Evolutionary conservation across 2,888 invertebrate species (phyloP).

Genomic region (Euplagia quadripunctaria): DNA sequence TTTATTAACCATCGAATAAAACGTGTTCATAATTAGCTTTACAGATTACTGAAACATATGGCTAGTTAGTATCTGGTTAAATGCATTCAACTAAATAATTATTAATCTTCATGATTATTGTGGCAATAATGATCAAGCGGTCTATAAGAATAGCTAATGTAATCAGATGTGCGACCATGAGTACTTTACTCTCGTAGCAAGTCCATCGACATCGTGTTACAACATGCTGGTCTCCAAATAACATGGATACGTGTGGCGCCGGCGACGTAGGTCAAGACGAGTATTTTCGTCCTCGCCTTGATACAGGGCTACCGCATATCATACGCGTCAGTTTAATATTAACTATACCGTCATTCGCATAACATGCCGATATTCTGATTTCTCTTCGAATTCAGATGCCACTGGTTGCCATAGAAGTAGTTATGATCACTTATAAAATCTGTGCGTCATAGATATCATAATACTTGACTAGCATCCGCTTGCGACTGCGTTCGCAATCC

Average conservation of each 20-base stretch:
- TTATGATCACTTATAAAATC: constrained; percentile 45
- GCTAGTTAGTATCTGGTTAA: background rate
- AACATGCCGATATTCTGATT: constrained; percentile 54
- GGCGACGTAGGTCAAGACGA: constrained; percentile 82
- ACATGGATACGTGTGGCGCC: constrained; percentile 67
- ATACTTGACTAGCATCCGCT: background rate
- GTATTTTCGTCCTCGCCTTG: constrained; percentile 85
- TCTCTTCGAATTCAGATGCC: constrained; percentile 46
- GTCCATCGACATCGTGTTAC: constrained; percentile 68
- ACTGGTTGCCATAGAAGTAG: constrained; percentile 51
- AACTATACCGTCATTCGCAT: constrained; percentile 79
- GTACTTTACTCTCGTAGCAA: constrained; percentile 47
- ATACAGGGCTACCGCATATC: constrained; percentile 84
- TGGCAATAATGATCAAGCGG: background rate
- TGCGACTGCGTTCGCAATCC: background rate
- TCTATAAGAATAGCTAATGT: constrained; percentile 19
- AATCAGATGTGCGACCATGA: constrained; percentile 16
- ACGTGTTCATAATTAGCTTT: background rate
- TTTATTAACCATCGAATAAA: background rate
- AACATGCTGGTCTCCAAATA: constrained; percentile 71
- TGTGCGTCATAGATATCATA: constrained; percentile 33
- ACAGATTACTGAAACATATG: background rate
- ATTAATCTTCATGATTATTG: background rate
- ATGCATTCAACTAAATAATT: background rate
- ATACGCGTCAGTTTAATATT: constrained; percentile 80